Conservation (phyloP, 2,113 vertebrate genomes). For the Picathartes gymnocephalus region DNA sequence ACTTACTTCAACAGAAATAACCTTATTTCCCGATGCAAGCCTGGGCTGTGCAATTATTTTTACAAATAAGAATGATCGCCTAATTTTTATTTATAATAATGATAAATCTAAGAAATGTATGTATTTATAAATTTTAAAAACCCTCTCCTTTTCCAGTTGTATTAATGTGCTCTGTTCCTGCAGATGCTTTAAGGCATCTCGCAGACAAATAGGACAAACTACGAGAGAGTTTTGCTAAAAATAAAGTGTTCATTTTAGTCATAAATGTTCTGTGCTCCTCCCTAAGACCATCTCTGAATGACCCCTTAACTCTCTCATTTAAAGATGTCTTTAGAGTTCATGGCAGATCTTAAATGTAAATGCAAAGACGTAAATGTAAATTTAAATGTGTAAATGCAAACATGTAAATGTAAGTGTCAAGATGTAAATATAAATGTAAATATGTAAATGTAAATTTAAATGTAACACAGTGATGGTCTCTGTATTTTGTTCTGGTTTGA, state of each 20-base stretch:
- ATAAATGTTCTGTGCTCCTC: neutral
- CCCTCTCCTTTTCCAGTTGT: neutral
- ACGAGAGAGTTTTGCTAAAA: neutral
- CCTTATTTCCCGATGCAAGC: neutral
- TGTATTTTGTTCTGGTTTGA: neutral
- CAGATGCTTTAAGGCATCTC: neutral
- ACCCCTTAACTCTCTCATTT: neutral
- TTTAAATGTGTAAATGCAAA: neutral
- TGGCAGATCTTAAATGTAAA: neutral
- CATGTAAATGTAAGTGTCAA: neutral
- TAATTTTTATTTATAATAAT: neutral
- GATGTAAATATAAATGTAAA: neutral
- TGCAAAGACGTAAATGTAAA: neutral
- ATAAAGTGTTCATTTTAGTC: neutral
- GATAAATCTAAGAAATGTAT: neutral
- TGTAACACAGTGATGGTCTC: neutral
- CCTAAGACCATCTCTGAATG: accelerated
- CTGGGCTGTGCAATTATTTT: neutral
- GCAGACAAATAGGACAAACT: neutral
- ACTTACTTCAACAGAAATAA: neutral
- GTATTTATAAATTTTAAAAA: neutral
- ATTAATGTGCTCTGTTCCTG: conserved; percentile 1
- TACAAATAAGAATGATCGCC: neutral
- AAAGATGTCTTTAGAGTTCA: neutral
- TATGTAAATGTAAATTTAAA: neutral